Base-by-base conservation (phyloP, 2,113 vertebrate genomes). In the Progne subis region DNA sequence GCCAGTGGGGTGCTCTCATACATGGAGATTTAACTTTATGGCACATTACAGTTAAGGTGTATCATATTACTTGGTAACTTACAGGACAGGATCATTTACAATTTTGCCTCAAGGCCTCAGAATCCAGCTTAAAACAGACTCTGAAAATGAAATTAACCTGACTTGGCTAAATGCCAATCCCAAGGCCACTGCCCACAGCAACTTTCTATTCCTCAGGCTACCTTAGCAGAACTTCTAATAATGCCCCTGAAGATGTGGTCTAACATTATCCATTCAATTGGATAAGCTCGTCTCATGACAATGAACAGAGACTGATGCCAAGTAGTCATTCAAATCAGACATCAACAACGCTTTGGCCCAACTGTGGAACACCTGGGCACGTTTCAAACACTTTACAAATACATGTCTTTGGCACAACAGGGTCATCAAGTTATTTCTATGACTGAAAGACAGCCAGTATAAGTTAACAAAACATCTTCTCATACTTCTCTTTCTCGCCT, bases 21-120 rank as follows among this genome's bases (percentile, higher is more conserved):
- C 31, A 68, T 15, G 55, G 78, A 82, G 34, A 68, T 84, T 93
- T 71, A 94, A 63, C 37, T 79, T 93, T 63, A 93, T 63, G 81
- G 76, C 28, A 93, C 77, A 92, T 92, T 95, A 91, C 78, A 84
- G 43, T 69, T 88, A 87, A 84, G 74, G 44, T 65, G 9, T 72
- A 95, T 92, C 53, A 23, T 55, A 87, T 95, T 91, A 84, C 94
- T 49, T 60, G 47, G 64, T 46, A 76, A 82, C 23, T 84, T 81
- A 77, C 32, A 44, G 50, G 34, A 77, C 46, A 80, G 50, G 17
- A 81, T 78, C 32, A 91, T 95, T 92, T 91, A 89, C 61, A 82
- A 55, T 68, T 90, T 47, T 86, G 68, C 59, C 60, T 78, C 5
- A 1, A 83, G 85, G 60, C n/a, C 15, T 77, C 49, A 79, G 39